Base-by-base conservation (phyloP, 35 echinoderm and acorn worm genomes). In the Eucidaris tribuloides region DNA sequence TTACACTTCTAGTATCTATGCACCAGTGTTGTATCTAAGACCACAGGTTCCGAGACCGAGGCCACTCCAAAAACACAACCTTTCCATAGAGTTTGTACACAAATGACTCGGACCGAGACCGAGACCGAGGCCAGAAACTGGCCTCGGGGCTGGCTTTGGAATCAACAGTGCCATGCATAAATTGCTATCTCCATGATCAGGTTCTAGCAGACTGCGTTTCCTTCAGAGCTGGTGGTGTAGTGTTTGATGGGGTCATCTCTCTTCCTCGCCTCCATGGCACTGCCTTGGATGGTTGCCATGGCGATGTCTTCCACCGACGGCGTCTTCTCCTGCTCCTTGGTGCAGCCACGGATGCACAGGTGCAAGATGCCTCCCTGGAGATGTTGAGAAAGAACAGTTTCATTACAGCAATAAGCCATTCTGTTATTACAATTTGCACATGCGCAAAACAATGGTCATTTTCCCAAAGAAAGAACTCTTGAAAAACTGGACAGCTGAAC, bases 321-420 rank as follows among this genome's bases (percentile, higher is more conserved):
- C n/a, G 29, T 39, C 44, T 32, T 64, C 46, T 49, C 66, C 18
- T 46, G 50, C 44, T 85, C 81, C 11, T 79, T 86, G 9, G 81
- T 89, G 58, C 92, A 95, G 5, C 87, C 78, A 45, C 92, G 62
- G 7, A 95, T 57, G 45, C 74, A 82, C 15, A 95, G 70, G 61
- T 95, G 87, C 18, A 83, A 85, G 55, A 95, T 86, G 6, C 92
- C 92, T 24, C 92, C 92, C 92, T 95, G 58, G n/a, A n/a, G n/a
- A n/a, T n/a, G n/a, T n/a, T 31, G 35, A 38, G 17, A 84, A 22
- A 36, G 11, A 38, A 38, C 5, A 65, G 42, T 36, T 2, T 15
- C 30, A 17, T 19, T 23, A 27, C 4, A 6, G 20, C 36, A 31
- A 0, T 32, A 29, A 33, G 24, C 29, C 1, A 63, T 11, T 9